Percentiles rank a stretch among this genome's conserved stretches.
Evolutionary conservation across 2,113 vertebrate genomes (phyloP).

Genomic region (Neodontobutis hainanensis): DNA sequence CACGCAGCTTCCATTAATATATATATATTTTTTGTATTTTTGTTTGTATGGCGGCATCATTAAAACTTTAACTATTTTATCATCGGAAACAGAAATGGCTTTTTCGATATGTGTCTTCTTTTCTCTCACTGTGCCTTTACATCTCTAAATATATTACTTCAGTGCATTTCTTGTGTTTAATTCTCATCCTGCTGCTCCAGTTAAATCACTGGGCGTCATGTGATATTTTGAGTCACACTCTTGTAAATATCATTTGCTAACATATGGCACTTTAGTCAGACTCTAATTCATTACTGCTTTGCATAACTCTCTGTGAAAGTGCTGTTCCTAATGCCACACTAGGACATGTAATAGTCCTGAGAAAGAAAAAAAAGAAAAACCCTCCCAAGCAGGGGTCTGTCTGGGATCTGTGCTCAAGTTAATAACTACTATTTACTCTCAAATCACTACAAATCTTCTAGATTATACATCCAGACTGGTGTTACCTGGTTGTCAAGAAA

Average conservation of each 20-base stretch:
- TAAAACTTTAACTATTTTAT: too few species aligned
- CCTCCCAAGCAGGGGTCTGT: conserved; percentile 28
- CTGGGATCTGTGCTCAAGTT: conserved; percentile 10
- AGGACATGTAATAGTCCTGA: background rate
- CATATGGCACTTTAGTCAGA: background rate
- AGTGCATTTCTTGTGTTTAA: background rate
- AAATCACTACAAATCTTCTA: too few species aligned
- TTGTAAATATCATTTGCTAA: background rate
- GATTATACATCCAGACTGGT: too few species aligned
- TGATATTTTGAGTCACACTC: background rate
- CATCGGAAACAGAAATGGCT: too few species aligned
- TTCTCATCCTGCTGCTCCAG: too few species aligned
- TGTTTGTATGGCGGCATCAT: background rate
- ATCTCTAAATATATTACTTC: background rate
- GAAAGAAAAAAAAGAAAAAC: background rate
- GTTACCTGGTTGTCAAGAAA: too few species aligned
- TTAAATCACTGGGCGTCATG: background rate
- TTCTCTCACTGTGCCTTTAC: background rate
- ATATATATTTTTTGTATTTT: background rate
- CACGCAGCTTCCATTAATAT: too few species aligned
- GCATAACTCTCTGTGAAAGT: conserved; percentile 14
- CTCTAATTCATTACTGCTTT: background rate
- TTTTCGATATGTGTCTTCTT: too few species aligned
- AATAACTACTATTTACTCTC: too few species aligned
- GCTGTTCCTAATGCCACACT: background rate